Percentiles rank a stretch among this genome's conserved stretches.
Conservation (phyloP, 2,888 invertebrate species). For the Tenthredo livida region DNA sequence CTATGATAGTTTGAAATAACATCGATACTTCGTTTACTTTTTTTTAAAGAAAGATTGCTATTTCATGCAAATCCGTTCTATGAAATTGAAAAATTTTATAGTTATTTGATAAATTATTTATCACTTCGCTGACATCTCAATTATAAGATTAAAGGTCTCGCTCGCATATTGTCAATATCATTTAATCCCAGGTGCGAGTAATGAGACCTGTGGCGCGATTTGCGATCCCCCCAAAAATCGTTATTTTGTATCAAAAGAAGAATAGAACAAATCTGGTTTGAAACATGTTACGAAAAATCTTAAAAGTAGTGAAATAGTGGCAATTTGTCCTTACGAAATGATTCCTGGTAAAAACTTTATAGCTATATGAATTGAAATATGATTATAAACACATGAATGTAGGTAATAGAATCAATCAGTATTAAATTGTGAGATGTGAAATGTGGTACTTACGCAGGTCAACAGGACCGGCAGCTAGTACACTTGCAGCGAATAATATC, state of each 20-base stretch:
- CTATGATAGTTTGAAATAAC: background rate
- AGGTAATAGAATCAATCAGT: background rate
- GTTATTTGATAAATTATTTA: background rate
- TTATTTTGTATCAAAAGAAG: background rate
- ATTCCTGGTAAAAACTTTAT: background rate
- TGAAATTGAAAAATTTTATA: background rate
- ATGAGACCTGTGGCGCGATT: background rate
- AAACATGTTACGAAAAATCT: background rate
- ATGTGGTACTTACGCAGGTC: conserved; percentile 31
- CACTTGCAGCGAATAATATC: background rate
- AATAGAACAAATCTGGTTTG: background rate
- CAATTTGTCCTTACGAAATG: background rate
- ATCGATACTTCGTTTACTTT: background rate
- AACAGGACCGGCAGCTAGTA: conserved; percentile 10
- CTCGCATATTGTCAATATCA: background rate
- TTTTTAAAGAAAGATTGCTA: background rate
- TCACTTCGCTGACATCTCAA: background rate
- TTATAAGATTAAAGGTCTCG: background rate
- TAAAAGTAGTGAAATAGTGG: background rate
- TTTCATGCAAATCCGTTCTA: background rate
- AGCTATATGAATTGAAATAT: background rate
- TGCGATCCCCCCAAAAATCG: background rate
- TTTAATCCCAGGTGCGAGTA: background rate
- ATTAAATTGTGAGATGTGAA: background rate
- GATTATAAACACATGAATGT: background rate